Conservation (phyloP, 2,113 vertebrate species). For the Oceanodroma tethys region DNA sequence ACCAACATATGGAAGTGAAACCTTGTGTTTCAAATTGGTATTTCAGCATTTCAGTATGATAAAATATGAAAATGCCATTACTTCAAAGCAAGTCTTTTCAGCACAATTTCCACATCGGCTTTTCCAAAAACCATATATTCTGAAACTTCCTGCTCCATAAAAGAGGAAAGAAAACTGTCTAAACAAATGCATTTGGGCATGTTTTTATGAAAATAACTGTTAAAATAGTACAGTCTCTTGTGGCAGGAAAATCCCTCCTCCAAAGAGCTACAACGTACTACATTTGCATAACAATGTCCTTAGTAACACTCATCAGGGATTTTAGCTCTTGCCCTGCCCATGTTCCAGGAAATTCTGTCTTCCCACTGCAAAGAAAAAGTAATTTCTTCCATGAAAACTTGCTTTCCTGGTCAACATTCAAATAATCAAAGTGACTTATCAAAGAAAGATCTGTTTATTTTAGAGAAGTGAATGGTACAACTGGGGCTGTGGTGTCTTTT, state of each 20-base stretch:
- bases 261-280: neutral
- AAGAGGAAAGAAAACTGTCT: neutral
- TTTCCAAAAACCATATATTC: neutral
- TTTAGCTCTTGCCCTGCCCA: neutral
- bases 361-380: neutral
- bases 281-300: conserved; percentile 15
- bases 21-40: neutral
- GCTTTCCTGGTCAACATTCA: neutral
- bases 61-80: neutral
- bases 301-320: neutral
- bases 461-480: neutral
- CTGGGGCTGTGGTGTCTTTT: neutral
- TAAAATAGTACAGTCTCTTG: neutral
- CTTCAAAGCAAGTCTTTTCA: neutral
- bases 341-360: conserved; percentile 4
- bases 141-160: neutral
- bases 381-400: neutral
- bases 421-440: neutral
- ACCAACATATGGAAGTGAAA: neutral
- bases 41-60: neutral
- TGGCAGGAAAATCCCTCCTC: neutral
- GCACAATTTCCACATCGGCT: neutral
- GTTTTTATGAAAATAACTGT: neutral
- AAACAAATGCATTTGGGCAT: neutral
- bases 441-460: neutral